Percentiles rank a stretch among this genome's conserved stretches.
Conservation (phyloP, 2,113 vertebrate genomes). For the Amphiprion ocellaris region DNA sequence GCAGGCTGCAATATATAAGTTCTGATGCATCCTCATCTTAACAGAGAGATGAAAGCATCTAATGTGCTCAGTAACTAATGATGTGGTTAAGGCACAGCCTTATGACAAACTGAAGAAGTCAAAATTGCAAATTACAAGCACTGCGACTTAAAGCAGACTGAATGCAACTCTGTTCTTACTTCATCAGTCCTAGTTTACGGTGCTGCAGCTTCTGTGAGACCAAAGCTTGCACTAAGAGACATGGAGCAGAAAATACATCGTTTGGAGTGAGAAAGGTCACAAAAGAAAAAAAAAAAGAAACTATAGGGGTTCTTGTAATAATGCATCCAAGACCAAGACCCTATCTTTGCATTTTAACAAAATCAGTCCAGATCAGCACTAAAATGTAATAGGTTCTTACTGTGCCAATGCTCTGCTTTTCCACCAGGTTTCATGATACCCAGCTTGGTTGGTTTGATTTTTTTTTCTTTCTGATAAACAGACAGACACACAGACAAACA, state of each 20-base stretch:
- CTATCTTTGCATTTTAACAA: too few relatives aligned
- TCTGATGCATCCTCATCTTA: neutral
- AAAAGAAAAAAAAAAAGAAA: neutral
- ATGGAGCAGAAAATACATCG: neutral
- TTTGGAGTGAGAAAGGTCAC: neutral
- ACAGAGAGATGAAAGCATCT: neutral
- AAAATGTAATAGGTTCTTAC: too few relatives aligned
- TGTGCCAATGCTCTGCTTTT: too few relatives aligned
- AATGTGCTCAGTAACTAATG: neutral
- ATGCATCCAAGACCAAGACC: too few relatives aligned
- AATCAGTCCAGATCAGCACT: too few relatives aligned
- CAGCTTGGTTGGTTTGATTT: too few relatives aligned
- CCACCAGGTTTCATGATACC: too few relatives aligned
- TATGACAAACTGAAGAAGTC: neutral
- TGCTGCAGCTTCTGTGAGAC: neutral
- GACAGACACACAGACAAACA: too few relatives aligned
- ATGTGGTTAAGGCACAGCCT: too few relatives aligned
- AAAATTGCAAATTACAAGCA: neutral
- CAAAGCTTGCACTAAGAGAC: neutral
- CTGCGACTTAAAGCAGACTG: neutral
- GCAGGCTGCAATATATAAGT: neutral
- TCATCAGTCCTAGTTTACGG: neutral
- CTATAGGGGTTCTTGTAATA: too few relatives aligned
- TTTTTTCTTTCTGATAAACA: too few relatives aligned
- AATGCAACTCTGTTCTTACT: neutral